A percentile compares a stretch with the other conserved stretches of the same genome.
Conservation (phyloP, 2,113 vertebrate genomes). For the Toxostoma redivivum region DNA sequence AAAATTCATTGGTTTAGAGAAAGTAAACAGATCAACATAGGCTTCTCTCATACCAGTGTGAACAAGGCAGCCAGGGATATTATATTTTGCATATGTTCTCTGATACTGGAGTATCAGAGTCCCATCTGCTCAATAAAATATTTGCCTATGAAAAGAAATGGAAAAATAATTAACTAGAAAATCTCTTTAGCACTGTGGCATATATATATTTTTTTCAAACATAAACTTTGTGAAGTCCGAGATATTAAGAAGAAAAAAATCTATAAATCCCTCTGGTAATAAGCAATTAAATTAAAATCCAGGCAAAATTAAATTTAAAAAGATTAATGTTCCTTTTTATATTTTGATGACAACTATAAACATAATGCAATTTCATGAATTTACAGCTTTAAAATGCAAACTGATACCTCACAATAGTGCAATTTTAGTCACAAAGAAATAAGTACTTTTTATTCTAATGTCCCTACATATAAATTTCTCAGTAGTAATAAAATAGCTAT, state of each 20-base stretch:
- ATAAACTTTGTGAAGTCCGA: conserved; percentile 58
- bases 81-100: background rate
- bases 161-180: conserved; percentile 53
- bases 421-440: conserved; percentile 34
- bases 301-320: conserved; percentile 64
- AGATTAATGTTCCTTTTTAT: conserved; percentile 64
- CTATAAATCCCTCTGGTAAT: conserved; percentile 53
- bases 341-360: conserved; percentile 68
- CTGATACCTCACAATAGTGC: conserved; percentile 31
- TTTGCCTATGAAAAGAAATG: background rate
- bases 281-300: conserved; percentile 66
- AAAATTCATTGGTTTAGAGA: too few relatives aligned
- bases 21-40: too few relatives aligned
- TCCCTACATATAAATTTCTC: conserved; percentile 5
- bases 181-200: conserved; percentile 44
- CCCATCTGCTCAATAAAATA: background rate
- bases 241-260: conserved; percentile 6
- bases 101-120: background rate
- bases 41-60: background rate
- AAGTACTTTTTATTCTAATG: conserved; percentile 43
- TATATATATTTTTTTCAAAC: conserved; percentile 45
- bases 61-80: background rate
- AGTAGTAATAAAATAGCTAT: conserved; percentile 19
- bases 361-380: conserved; percentile 62
- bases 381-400: conserved; percentile 62